Evolutionary conservation across 1,140 invertebrate genomes (phyloP).

Genomic region (Solenopsis invicta): DNA sequence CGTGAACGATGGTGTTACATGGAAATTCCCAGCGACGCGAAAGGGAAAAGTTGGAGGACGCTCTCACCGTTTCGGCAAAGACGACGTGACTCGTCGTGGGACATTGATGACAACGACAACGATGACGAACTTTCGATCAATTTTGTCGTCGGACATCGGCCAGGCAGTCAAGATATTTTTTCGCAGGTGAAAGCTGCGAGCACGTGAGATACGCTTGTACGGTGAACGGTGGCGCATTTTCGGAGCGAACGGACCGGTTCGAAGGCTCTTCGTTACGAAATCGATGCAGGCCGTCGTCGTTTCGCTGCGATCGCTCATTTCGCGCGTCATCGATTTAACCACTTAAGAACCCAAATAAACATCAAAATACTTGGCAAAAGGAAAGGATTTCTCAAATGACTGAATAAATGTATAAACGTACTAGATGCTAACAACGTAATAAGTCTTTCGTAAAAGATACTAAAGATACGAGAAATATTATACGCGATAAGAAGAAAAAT

Average conservation of each 20-base stretch:
- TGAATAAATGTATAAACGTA: not conserved
- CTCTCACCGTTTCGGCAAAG: conserved; percentile 3
- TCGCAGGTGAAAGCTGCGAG: conserved; percentile 79
- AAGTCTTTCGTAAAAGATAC: not conserved
- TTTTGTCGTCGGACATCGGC: conserved; percentile 54
- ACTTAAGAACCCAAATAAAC: conserved; percentile 21
- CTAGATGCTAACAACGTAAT: not conserved
- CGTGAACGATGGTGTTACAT: conserved; percentile 23
- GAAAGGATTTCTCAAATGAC: not conserved
- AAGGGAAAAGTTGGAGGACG: conserved; percentile 37
- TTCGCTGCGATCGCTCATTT: conserved; percentile 70
- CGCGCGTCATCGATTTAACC: not conserved
- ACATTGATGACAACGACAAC: conserved; percentile 19
- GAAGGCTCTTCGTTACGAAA: conserved; percentile 79
- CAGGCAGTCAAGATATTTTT: conserved; percentile 67
- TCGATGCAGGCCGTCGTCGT: conserved; percentile 65
- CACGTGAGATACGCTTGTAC: conserved; percentile 63
- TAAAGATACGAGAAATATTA: not conserved
- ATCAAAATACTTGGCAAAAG: not conserved
- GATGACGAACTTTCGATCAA: conserved; percentile 62
- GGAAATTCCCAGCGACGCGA: conserved; percentile 29
- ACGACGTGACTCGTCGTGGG: not conserved
- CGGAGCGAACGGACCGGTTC: conserved; percentile 81
- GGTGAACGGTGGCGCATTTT: conserved; percentile 71
- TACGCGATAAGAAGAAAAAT: not conserved